Evolutionary conservation across 2,888 invertebrate species (phyloP).

Genomic region (Acronicta aceris): DNA sequence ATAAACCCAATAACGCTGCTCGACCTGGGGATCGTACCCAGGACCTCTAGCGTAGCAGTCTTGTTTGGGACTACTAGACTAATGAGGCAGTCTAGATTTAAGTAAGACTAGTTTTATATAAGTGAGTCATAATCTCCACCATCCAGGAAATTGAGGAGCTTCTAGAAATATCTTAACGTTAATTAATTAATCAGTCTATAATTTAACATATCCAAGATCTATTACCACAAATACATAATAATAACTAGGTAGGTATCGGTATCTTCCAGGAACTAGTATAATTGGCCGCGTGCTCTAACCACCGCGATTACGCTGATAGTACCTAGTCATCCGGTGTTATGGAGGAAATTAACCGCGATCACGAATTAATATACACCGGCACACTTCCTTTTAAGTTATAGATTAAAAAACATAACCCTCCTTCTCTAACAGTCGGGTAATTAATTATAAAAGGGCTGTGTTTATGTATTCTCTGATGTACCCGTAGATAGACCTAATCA

Average conservation of each 20-base stretch:
- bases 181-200: background rate
- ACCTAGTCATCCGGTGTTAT: conserved; percentile 29
- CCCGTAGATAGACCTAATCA: too few relatives aligned
- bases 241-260: conserved; percentile 11
- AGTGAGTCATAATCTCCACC: too few relatives aligned
- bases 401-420: too few relatives aligned
- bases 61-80: too few relatives aligned
- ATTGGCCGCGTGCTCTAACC: conserved; percentile 24
- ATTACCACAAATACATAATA: background rate
- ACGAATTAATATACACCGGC: conserved; percentile 21
- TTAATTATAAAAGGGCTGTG: conserved; percentile 2
- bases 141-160: too few relatives aligned
- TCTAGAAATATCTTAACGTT: background rate
- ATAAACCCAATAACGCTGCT: too few relatives aligned
- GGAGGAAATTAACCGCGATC: conserved; percentile 35
- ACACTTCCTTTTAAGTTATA: conserved; percentile 21
- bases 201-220: background rate
- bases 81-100: too few relatives aligned
- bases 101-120: too few relatives aligned
- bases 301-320: conserved; percentile 22
- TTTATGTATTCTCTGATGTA: too few relatives aligned
- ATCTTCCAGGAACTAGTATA: conserved; percentile 31
- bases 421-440: too few relatives aligned
- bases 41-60: too few relatives aligned
- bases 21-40: too few relatives aligned